Evolutionary conservation across 2,113 vertebrate genomes (phyloP).

Genomic region (Melanocharis versteri): DNA sequence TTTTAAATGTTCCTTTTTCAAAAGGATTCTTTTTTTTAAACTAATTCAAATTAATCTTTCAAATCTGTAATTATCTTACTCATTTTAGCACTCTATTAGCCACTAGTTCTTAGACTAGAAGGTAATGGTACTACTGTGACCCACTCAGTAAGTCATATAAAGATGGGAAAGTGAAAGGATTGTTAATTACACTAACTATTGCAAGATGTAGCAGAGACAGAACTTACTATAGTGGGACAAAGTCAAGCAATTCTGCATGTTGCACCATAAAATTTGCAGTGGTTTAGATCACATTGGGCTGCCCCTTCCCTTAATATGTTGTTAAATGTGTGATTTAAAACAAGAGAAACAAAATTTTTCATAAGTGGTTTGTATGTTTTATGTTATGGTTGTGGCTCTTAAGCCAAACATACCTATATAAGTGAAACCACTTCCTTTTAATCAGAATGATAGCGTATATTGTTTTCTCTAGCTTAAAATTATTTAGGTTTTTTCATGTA

Average conservation of each 20-base stretch:
- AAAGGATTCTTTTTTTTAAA: neutral
- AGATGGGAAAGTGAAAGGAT: neutral
- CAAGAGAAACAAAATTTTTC: neutral
- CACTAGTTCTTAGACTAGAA: neutral
- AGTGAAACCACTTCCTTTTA: neutral
- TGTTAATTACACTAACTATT: neutral
- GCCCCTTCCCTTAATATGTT: neutral
- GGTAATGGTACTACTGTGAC: neutral
- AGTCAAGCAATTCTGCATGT: neutral
- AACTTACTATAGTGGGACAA: neutral
- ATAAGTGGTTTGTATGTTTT: neutral
- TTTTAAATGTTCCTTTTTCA: neutral
- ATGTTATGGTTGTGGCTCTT: neutral
- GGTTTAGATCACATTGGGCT: neutral
- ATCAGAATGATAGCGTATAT: neutral
- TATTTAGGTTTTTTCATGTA: neutral
- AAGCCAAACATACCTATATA: neutral
- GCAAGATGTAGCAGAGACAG: neutral
- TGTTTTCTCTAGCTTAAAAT: neutral
- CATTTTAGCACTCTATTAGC: neutral
- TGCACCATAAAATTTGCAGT: neutral
- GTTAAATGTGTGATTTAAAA: neutral
- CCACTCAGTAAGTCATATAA: neutral
- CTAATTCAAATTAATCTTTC: neutral
- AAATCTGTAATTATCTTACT: neutral